A percentile compares a stretch with the other conserved stretches of the same genome.
Conservation (phyloP, 1,140 invertebrate species). For the Anastatus disparis region DNA sequence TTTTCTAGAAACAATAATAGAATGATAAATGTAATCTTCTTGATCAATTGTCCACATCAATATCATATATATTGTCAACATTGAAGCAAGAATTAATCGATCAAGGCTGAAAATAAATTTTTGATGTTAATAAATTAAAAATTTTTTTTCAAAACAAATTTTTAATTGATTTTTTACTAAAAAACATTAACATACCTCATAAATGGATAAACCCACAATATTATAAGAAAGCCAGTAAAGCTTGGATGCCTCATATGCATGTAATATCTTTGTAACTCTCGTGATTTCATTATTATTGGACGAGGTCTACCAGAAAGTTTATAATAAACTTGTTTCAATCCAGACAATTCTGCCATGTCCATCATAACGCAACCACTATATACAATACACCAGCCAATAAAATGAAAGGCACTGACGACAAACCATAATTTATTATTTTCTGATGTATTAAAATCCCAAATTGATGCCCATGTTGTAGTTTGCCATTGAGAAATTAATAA, state of each 20-base stretch:
- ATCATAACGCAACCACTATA: slow-evolving; percentile 72
- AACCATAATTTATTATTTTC: slow-evolving; percentile 61
- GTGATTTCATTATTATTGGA: slow-evolving; percentile 64
- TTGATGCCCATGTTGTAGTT: slow-evolving; percentile 55
- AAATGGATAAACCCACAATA: slow-evolving; percentile 68
- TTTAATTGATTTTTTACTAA: not conserved
- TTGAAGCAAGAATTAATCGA: slow-evolving; percentile 61
- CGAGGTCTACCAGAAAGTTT: slow-evolving; percentile 61
- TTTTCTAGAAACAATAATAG: slow-evolving; percentile 51
- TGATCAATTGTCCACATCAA: slow-evolving; percentile 67
- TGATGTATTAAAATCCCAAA: slow-evolving; percentile 66
- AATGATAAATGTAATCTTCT: slow-evolving; percentile 66
- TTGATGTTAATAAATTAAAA: slow-evolving; percentile 28
- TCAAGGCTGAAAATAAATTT: slow-evolving; percentile 64
- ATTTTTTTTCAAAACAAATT: slow-evolving; percentile 14
- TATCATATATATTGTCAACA: slow-evolving; percentile 67
- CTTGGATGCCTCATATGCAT: slow-evolving; percentile 70
- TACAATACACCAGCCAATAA: slow-evolving; percentile 71
- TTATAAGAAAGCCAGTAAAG: slow-evolving; percentile 66
- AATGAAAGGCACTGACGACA: slow-evolving; percentile 65
- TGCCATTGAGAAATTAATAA: slow-evolving; percentile 64
- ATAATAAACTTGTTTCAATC: slow-evolving; percentile 72
- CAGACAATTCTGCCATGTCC: slow-evolving; percentile 71
- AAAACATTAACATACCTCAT: slow-evolving; percentile 64
- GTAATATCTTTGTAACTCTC: slow-evolving; percentile 61